Evolutionary conservation across 2,888 invertebrate species (phyloP).

Genomic region (Zhuqinia jingwanae): DNA sequence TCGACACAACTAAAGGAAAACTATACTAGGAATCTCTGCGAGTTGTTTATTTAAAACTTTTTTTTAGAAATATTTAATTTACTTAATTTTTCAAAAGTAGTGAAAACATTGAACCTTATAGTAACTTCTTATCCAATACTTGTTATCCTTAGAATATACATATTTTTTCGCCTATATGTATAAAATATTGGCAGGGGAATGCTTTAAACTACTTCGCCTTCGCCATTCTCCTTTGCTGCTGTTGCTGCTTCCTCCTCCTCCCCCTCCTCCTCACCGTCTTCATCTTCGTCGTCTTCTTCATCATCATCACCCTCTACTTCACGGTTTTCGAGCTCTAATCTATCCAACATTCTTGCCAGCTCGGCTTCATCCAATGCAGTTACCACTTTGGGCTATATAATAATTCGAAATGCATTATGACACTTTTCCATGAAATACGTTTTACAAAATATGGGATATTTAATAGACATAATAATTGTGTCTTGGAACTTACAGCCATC

Average conservation of each 20-base stretch:
- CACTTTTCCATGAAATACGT: background rate
- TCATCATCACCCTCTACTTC: slow-evolving; percentile 96
- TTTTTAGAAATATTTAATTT: slow-evolving; percentile 61
- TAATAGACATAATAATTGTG: too few relatives aligned
- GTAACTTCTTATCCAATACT: background rate
- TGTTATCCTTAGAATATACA: slow-evolving; percentile 21
- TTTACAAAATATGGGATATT: background rate
- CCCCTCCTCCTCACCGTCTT: slow-evolving; percentile 84
- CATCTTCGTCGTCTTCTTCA: slow-evolving; percentile 83
- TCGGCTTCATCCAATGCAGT: slow-evolving; percentile 99
- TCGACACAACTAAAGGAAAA: too few relatives aligned
- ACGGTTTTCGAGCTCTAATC: slow-evolving; percentile 95
- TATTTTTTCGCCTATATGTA: slow-evolving; percentile 56
- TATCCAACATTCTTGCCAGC: slow-evolving; percentile 94
- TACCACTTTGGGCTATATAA: slow-evolving; percentile 94
- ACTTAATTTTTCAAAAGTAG: slow-evolving; percentile 54
- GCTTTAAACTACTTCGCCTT: slow-evolving; percentile 61
- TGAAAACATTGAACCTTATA: slow-evolving; percentile 67
- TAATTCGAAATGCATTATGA: slow-evolving; percentile 53
- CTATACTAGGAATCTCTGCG: background rate
- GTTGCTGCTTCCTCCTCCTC: slow-evolving; percentile 81
- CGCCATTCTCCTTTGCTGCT: slow-evolving; percentile 67
- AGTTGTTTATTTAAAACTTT: slow-evolving; percentile 50
- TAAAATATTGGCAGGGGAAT: slow-evolving; percentile 62
- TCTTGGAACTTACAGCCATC: slow-evolving; percentile 88